A percentile compares a stretch with the other conserved stretches of the same genome.
Evolutionary conservation across 1,140 invertebrate genomes (phyloP).

Genomic region (Zaprionus nigranus): DNA sequence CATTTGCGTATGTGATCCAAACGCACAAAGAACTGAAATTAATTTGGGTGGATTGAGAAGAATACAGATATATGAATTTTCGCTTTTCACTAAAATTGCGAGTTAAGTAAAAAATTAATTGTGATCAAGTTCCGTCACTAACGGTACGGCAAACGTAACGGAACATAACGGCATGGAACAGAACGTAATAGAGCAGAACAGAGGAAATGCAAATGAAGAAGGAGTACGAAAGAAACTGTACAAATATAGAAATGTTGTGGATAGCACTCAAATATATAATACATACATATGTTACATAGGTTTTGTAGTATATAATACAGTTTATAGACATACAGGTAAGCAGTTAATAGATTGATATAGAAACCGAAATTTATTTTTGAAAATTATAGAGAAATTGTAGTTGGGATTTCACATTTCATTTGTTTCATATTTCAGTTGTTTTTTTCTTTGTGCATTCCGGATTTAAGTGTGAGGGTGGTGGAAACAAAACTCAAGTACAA

Average conservation of each 20-base stretch:
- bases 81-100: neutral
- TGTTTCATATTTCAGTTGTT: slow-evolving; percentile 12
- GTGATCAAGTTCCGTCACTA: slow-evolving; percentile 11
- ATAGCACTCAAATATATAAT: slow-evolving; percentile 24
- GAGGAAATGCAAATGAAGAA: slow-evolving; percentile 34
- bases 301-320: slow-evolving; percentile 7
- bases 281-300: slow-evolving; percentile 6
- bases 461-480: neutral
- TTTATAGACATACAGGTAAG: neutral
- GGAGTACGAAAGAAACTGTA: slow-evolving; percentile 18
- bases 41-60: slow-evolving; percentile 45
- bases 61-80: slow-evolving; percentile 10
- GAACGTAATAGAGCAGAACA: slow-evolving; percentile 30
- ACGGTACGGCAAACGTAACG: slow-evolving; percentile 33
- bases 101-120: neutral
- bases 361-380: neutral
- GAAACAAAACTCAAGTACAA: slow-evolving; percentile 32
- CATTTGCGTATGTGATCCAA: slow-evolving; percentile 99
- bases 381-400: slow-evolving; percentile 23
- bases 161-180: slow-evolving; percentile 34
- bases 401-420: slow-evolving; percentile 6
- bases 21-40: slow-evolving; percentile 99
- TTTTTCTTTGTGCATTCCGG: neutral
- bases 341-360: neutral
- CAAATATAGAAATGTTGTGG: slow-evolving; percentile 14